Conservation (phyloP, 2,888 invertebrate genomes). For the Esperia sulphurella region DNA sequence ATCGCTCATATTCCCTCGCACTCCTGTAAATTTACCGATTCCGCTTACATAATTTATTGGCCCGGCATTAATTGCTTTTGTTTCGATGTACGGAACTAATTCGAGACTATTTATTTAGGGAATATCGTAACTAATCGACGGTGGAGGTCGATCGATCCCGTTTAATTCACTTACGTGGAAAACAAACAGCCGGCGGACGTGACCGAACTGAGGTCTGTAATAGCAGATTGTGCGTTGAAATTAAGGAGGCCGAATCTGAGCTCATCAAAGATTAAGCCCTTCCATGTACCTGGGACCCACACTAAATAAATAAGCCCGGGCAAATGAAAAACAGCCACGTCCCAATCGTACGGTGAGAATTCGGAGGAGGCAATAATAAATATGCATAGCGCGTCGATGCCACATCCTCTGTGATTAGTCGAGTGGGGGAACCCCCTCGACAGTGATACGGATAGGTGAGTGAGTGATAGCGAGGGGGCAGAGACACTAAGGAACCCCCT, state of each 20-base stretch:
- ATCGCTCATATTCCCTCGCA: constrained; percentile 44
- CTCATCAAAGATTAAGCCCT: constrained; percentile 74
- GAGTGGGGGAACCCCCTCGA: constrained; percentile 46
- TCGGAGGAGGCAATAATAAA: constrained; percentile 71
- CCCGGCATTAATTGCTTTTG: constrained; percentile 29
- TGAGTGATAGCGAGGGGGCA: constrained; percentile 74
- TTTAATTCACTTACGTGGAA: constrained; percentile 46
- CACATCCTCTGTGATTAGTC: constrained; percentile 78
- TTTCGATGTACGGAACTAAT: constrained; percentile 11
- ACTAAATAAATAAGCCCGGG: constrained; percentile 69
- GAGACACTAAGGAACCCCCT: constrained; percentile 62
- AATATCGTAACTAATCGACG: constrained; percentile 14
- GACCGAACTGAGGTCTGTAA: constrained; percentile 45
- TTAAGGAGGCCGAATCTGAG: constrained; percentile 63
- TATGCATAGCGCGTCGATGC: constrained; percentile 77
- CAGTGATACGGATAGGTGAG: constrained; percentile 74
- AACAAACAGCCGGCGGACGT: constrained; percentile 42
- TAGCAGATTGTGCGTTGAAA: constrained; percentile 48
- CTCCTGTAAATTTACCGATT: constrained; percentile 44
- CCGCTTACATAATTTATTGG: constrained; percentile 44
- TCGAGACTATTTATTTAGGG: constrained; percentile 12
- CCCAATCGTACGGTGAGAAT: constrained; percentile 65
- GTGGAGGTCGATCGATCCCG: constrained; percentile 26
- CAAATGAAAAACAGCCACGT: constrained; percentile 74
- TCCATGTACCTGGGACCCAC: constrained; percentile 50